Percentiles rank a stretch among this genome's conserved stretches.
These are phyloP conservation scores for Shinisaurus crocodilurus DNA, from an alignment of 2,113 vertebrate genomes.

Conservation along the genomic window DNA sequence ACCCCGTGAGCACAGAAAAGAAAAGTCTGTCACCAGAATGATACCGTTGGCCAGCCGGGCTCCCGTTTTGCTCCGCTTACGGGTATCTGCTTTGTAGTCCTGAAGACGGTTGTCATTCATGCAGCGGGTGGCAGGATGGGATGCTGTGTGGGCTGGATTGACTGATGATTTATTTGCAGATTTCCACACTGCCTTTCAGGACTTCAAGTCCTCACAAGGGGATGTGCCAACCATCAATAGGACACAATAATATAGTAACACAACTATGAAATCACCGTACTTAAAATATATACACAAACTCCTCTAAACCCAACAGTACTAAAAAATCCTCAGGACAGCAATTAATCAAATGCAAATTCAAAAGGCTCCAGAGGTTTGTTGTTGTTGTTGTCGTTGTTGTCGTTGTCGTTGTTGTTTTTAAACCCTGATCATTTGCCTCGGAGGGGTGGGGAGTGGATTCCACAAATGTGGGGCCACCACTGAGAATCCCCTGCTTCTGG, in stretches of 20 bases:
- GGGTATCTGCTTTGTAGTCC: background rate
- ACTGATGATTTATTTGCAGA: background rate
- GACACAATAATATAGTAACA: background rate
- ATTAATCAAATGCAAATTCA: background rate
- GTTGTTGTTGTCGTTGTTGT: too few species aligned
- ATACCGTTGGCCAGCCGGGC: background rate
- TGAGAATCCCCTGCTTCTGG: background rate
- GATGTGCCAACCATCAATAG: background rate
- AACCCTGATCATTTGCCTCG: background rate
- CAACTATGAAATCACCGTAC: background rate
- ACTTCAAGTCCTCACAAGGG: background rate
- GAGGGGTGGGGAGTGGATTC: background rate
- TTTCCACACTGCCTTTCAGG: background rate
- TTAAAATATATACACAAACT: background rate
- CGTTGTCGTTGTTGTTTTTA: too few species aligned
- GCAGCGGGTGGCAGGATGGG: background rate
- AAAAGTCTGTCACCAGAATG: background rate
- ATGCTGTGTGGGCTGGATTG: background rate
- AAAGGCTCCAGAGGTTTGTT: background rate
- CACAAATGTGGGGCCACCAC: background rate
- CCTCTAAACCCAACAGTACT: background rate
- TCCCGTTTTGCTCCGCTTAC: background rate
- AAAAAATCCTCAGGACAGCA: background rate
- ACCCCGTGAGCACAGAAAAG: too few species aligned
- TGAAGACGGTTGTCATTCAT: background rate